A percentile compares a stretch with the other conserved stretches of the same genome.
Evolutionary conservation across 2,888 invertebrate genomes (phyloP).

Genomic region (Glaucopsyche alexis): DNA sequence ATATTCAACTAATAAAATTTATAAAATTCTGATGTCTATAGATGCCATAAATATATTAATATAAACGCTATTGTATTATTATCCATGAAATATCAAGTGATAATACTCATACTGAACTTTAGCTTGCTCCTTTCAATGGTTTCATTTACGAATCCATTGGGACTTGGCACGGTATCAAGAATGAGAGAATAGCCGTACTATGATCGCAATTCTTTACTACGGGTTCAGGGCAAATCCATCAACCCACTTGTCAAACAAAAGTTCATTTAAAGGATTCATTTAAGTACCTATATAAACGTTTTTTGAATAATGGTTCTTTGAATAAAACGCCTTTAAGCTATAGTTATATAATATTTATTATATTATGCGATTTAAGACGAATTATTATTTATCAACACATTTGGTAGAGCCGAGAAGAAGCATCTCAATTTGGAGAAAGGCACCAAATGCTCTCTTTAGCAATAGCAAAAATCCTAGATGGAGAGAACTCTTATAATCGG

Average conservation of each 20-base stretch:
- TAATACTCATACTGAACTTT: slow-evolving; percentile 7
- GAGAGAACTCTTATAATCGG: no score
- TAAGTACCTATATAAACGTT: no score
- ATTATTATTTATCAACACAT: no score
- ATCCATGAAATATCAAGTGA: not conserved
- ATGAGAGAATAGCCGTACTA: not conserved
- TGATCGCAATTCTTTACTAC: slow-evolving; percentile 12
- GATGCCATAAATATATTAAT: no score
- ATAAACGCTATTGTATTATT: not conserved
- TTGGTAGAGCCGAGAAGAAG: no score
- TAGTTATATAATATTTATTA: no score
- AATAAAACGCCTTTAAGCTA: no score
- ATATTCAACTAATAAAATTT: not conserved
- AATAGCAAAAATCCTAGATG: no score
- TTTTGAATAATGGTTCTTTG: no score
- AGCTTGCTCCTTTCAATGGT: slow-evolving; percentile 17
- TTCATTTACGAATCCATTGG: slow-evolving; percentile 18
- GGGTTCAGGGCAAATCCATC: slow-evolving; percentile 18
- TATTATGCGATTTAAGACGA: no score
- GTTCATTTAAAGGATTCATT: not conserved
- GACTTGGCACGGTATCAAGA: slow-evolving; percentile 22
- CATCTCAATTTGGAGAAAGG: no score
- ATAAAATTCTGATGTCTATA: not conserved
- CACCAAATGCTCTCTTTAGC: no score
- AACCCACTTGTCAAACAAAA: not conserved